Evolutionary conservation across 2,888 invertebrate genomes (phyloP), one percentile per base, ranked within the genome.

Genomic region (Agonopterix subpropinquella): DNA sequence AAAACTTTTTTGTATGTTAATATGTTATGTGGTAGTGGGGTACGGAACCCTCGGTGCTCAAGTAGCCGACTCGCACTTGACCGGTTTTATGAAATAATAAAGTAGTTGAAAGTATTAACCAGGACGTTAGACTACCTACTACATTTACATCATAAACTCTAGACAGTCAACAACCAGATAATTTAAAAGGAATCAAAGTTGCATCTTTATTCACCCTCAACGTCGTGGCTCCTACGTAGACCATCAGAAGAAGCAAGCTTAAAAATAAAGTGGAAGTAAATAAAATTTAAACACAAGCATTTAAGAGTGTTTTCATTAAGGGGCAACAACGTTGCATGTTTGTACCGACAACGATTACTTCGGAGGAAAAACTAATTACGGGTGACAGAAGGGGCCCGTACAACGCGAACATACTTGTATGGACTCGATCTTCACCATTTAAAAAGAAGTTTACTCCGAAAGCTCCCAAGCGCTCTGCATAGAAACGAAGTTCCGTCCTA

Each of bases 221-320:
- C 59, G 62, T 57, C 54, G 58, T 66, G 52, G 64, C 64, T 70
- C 65, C 70, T 64, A 68, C 62, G 68, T 70, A 65, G 64, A 67
- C 64, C 65, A 66, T 73, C 72, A 74, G 68, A 67, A 65, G 68
- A 62, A 59, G 53, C 50, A 56, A 67, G 67, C 59, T 76, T 73
- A 83, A 77, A 82, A 81, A 80, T 68, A 69, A 77, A 82, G 72
- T 79, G 74, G 73, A 80, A 78, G 77, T 78, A 76, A 81, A 78
- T 84, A 82, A 80, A 82, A 78, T 77, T 80, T 81, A 81, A 85
- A 78, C 77, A 76, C 73, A 55, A 75, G 75, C 75, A 79, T 81
- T 85, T 80, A 75, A 75, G 73, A 80, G 77, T 74, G 72, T 82
- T 84, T 84, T 86, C 82, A 85, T 86, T 85, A 83, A 73, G 73